phyloP scores from a whole-genome alignment of 1,140 invertebrate genomes.

The Hylaeus volcanicus region DNA sequence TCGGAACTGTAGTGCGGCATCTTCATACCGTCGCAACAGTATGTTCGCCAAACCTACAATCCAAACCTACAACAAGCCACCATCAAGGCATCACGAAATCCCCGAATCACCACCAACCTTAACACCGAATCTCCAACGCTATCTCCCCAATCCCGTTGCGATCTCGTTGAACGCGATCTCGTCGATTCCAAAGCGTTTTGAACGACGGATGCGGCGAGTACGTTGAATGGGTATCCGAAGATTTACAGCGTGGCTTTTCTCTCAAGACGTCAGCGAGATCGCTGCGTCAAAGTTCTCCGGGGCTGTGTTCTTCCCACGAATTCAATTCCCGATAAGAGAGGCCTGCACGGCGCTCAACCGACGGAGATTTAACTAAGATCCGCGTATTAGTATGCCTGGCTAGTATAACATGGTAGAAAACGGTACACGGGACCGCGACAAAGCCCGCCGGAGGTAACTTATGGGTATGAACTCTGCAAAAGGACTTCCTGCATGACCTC shows the following conservation, averaged over 20 bases:
- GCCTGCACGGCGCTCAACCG: neutral
- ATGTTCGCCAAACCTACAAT: too few species aligned
- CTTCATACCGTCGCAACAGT: too few species aligned
- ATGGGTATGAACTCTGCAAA: conserved; percentile 53
- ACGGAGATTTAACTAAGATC: conserved; percentile 43
- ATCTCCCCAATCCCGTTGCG: neutral
- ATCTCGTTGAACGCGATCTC: neutral
- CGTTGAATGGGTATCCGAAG: neutral
- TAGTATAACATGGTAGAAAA: conserved; percentile 42
- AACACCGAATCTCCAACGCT: too few species aligned
- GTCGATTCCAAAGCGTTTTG: neutral
- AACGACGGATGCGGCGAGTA: neutral
- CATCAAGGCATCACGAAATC: too few species aligned
- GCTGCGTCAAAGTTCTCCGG: neutral
- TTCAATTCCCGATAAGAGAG: conserved; percentile 39
- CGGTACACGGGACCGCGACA: conserved; percentile 46
- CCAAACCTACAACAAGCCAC: too few species aligned
- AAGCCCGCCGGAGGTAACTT: conserved; percentile 44
- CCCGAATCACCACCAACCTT: too few species aligned
- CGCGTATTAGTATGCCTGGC: conserved; percentile 40
- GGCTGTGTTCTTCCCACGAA: conserved; percentile 43
- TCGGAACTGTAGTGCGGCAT: too few species aligned
- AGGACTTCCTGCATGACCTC: conserved; percentile 51
- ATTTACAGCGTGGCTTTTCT: neutral
- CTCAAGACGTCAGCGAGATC: neutral